These are phyloP conservation scores for Chironomus striatipennis DNA, from an alignment of 1,140 invertebrate species.

Conservation along the genomic window DNA sequence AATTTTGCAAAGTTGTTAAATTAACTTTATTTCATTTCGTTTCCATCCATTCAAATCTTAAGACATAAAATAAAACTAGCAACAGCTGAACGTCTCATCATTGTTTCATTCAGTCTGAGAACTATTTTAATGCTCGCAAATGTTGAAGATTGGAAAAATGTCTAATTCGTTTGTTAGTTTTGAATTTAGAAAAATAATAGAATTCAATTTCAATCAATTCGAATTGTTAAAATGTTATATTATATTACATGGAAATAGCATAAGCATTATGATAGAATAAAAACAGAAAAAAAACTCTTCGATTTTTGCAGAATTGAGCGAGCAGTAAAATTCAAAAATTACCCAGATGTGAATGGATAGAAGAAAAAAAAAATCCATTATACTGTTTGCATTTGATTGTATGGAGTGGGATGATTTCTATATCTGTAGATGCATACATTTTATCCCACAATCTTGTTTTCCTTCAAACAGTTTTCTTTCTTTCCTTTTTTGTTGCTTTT, in stretches of 20 bases:
- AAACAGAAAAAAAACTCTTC: not conserved
- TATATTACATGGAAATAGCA: not conserved
- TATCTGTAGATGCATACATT: not conserved
- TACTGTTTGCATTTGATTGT: not conserved
- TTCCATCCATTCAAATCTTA: not conserved
- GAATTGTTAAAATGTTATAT: not conserved
- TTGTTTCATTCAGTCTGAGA: not conserved
- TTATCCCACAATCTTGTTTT: not conserved
- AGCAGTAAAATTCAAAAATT: not conserved
- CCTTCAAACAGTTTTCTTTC: not conserved
- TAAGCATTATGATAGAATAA: not conserved
- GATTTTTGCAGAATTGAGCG: not conserved
- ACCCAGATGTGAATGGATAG: slow-evolving; percentile 1
- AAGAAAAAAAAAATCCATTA: not conserved
- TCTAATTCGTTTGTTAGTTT: not conserved
- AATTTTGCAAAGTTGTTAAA: too few relatives aligned
- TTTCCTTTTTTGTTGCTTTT: not conserved
- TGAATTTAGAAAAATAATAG: too few relatives aligned
- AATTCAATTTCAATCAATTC: slow-evolving; percentile 6
- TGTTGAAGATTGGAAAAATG: not conserved
- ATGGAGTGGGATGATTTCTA: not conserved
- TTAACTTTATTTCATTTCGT: not conserved
- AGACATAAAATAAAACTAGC: not conserved
- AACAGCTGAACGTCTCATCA: not conserved
- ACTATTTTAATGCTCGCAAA: not conserved